Conservation (phyloP, 1,140 invertebrate genomes). For the Holcopasites calliopsidis region DNA sequence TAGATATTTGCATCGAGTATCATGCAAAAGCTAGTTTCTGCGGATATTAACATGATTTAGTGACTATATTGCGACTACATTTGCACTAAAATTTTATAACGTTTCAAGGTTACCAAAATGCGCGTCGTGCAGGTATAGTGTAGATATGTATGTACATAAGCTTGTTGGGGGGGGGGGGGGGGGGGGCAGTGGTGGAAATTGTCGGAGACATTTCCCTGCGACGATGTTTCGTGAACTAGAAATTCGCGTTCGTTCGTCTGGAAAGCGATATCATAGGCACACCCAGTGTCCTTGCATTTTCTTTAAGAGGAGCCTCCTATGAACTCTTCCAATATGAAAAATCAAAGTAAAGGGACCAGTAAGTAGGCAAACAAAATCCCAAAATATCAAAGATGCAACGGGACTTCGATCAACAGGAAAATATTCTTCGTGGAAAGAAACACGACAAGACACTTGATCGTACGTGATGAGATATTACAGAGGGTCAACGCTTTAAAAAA, state of each 20-base stretch:
- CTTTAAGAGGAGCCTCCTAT: background rate
- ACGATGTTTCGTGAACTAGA: conserved; percentile 52
- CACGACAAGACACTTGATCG: background rate
- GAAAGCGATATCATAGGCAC: conserved; percentile 52
- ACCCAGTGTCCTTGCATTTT: conserved; percentile 14
- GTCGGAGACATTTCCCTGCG: conserved; percentile 29
- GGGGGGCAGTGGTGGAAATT: conserved; percentile 11
- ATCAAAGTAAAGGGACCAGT: conserved; percentile 22
- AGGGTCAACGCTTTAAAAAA: no score
- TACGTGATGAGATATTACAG: background rate
- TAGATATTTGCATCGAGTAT: background rate
- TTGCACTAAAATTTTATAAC: conserved; percentile 17
- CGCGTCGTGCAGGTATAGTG: conserved; percentile 25
- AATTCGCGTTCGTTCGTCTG: conserved; percentile 54
- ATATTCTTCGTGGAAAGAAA: background rate
- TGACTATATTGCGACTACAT: background rate
- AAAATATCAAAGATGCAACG: background rate
- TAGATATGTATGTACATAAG: no score
- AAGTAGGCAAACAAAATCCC: conserved; percentile 4
- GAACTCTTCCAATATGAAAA: conserved; percentile 17
- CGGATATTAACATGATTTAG: background rate
- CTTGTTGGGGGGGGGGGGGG: no score
- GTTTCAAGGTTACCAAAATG: conserved; percentile 17
- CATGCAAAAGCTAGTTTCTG: background rate
- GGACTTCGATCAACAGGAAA: background rate